Conservation (phyloP, 2,113 vertebrate species). For the Phalacrocorax aristotelis region DNA sequence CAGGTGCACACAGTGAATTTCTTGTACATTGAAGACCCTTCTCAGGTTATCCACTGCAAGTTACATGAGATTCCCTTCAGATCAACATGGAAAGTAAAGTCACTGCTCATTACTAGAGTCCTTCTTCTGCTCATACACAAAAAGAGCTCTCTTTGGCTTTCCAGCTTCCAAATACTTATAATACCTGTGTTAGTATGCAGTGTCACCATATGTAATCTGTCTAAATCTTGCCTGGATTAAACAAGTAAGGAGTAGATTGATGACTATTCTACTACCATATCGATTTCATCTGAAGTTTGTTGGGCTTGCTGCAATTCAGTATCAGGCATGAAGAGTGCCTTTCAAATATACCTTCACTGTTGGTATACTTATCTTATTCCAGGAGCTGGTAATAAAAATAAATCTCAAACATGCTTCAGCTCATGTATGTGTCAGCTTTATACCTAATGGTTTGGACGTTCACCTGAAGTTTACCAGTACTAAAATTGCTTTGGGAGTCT, state of each 20-base stretch:
- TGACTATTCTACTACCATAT: not conserved
- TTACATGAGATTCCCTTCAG: not conserved
- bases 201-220: not conserved
- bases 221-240: constrained; percentile 18
- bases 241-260: constrained; percentile 1
- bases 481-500: constrained; percentile 11
- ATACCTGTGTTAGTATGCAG: not conserved
- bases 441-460: not conserved
- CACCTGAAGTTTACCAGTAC: not conserved
- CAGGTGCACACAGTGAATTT: not conserved
- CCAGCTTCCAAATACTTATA: not conserved
- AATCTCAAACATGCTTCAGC: not conserved
- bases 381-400: not conserved
- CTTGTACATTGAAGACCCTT: not conserved
- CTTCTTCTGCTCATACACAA: not conserved
- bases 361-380: not conserved
- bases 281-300: constrained; percentile 26
- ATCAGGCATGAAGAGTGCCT: not conserved
- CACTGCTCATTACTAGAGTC: not conserved
- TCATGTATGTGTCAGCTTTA: not conserved
- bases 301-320: not conserved
- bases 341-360: not conserved
- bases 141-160: not conserved
- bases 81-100: not conserved
- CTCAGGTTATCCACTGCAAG: not conserved